Base-by-base conservation (phyloP, 1,140 invertebrate species). In the Camponotus floridanus region DNA sequence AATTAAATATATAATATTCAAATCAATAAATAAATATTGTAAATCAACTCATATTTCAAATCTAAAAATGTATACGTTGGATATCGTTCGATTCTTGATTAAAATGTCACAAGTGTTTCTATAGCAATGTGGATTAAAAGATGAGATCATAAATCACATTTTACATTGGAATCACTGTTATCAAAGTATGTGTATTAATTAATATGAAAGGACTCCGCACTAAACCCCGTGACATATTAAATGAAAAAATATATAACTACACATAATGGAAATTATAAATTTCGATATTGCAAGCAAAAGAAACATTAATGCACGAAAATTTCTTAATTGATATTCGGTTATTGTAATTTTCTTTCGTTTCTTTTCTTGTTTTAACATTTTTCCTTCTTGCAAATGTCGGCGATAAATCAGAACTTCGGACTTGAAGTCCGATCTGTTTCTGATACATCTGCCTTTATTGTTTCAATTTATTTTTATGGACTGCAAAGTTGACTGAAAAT, bases 401-500 rank as follows among this genome's bases (percentile, higher is more conserved):
- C 8, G 15, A 84, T 76, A 8, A 84, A 21, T 39, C 67, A 13
- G 13, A 42, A 13, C 8, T 42, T 18, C 18, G 26, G n/a, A 51
- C 33, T 45, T 67, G 45, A 76, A 13, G 61, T 45, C 7, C 8
- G 62, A 76, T 31, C 31, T 33, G n/a, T 31, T 73, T 48, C 26
- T 73, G 73, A 64, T 76, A 76, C 18, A 11, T 65, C 21, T 21
- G 42, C 15, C n/a, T 57, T 55, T 65, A 78, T 78, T 51, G 42
- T 48, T 76, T 64, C 48, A 45, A 65, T 64, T 33, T 31, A 8
- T 13, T 76, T 64, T 76, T 84, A 84, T 76, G 31, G 48, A 39
- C n/a, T 45, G 31, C 59, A 85, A 76, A 85, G 26, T 15, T 76
- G 45, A 76, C 33, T 65, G 81, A 42, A 85, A 78, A 64, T 76